These are phyloP conservation scores for Budorcas taxicolor DNA, from an alignment of 2,113 vertebrate genomes.

Conservation along the genomic window DNA sequence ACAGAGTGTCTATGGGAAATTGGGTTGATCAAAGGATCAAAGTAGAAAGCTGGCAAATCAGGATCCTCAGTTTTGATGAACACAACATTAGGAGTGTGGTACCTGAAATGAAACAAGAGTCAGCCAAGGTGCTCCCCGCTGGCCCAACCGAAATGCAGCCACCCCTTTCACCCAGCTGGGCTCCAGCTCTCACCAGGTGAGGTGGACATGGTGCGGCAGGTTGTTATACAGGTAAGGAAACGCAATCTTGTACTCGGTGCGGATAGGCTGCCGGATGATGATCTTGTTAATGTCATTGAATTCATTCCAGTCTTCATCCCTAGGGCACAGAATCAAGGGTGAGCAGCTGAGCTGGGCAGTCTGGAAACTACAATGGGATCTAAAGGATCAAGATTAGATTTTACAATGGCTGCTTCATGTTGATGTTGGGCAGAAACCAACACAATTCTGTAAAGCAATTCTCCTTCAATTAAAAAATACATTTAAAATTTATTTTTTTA, in stretches of 20 bases:
- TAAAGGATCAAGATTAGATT: neutral
- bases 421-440: neutral
- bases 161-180: neutral
- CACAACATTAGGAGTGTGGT: constrained; percentile 98
- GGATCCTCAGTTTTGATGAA: constrained; percentile 99
- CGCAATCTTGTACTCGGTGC: constrained; percentile 98
- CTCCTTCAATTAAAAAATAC: neutral
- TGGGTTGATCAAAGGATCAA: constrained; percentile 97
- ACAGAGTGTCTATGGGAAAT: constrained; percentile 98
- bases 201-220: constrained; percentile 97
- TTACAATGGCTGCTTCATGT: neutral
- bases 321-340: constrained; percentile 55
- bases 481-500: neutral
- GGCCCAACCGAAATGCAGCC: neutral
- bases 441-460: neutral
- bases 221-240: constrained; percentile 99
- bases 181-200: constrained; percentile 88
- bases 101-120: constrained; percentile 79
- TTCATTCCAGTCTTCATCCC: constrained; percentile 99
- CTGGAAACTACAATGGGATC: neutral
- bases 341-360: neutral
- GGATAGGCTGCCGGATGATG: constrained; percentile 97
- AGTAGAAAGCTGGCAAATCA: constrained; percentile 98
- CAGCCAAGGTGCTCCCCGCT: neutral
- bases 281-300: constrained; percentile 99